Percentiles rank a stretch among this genome's conserved stretches.
Evolutionary conservation across 2,113 vertebrate genomes (phyloP).

Genomic region (Otolemur garnettii): DNA sequence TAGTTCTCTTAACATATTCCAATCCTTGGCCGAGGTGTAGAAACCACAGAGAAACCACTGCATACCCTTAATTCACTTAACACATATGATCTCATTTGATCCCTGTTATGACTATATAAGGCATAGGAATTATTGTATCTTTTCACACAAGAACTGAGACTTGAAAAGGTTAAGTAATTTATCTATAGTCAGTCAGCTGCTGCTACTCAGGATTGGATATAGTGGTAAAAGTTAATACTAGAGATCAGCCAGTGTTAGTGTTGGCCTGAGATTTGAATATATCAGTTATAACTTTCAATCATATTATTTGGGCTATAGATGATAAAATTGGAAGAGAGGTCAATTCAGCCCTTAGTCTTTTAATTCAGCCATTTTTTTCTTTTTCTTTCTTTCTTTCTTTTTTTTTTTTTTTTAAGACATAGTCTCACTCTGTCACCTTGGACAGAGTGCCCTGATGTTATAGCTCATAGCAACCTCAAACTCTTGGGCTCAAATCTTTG

Average conservation of each 20-base stretch:
- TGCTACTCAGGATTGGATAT: background rate
- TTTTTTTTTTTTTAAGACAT: no score
- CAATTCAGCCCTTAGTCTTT: background rate
- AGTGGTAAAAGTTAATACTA: background rate
- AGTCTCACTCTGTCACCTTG: no score
- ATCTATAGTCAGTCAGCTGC: background rate
- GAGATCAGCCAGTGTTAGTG: background rate
- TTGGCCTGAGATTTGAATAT: background rate
- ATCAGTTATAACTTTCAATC: background rate
- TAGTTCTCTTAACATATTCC: constrained; percentile 11
- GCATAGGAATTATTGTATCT: background rate
- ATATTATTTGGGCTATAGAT: background rate
- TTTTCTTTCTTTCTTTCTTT: background rate
- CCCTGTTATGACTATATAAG: background rate
- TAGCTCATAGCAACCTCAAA: no score
- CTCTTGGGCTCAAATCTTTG: no score
- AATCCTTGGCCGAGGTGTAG: background rate
- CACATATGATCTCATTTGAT: background rate
- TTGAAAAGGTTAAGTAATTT: background rate
- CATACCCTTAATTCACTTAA: background rate
- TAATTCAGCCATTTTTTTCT: background rate
- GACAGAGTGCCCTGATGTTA: no score
- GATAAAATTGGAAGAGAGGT: background rate
- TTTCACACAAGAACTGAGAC: background rate
- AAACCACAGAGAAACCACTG: background rate